Conservation (phyloP, 2,113 vertebrate genomes). For the Pedionomus torquatus region DNA sequence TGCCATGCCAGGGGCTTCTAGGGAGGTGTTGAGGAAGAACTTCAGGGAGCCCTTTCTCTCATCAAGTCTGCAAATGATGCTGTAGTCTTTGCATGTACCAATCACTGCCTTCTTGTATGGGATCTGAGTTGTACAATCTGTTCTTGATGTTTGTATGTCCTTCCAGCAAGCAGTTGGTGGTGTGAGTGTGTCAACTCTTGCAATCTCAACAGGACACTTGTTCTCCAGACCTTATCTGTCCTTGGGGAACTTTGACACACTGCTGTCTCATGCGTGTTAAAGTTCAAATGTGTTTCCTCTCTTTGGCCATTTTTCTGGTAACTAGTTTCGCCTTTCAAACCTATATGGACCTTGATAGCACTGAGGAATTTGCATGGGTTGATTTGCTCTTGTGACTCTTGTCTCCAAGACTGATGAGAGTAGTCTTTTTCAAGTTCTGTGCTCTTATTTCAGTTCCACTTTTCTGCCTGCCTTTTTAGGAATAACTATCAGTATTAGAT, state of each 20-base stretch:
- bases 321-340: not conserved
- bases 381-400: not conserved
- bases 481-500: not conserved
- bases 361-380: not conserved
- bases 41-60: not conserved
- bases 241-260: not conserved
- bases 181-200: not conserved
- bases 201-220: not conserved
- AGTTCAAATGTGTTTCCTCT: not conserved
- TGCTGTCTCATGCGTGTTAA: not conserved
- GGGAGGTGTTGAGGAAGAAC: not conserved
- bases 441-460: not conserved
- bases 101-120: not conserved
- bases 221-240: not conserved
- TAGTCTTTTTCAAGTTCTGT: not conserved
- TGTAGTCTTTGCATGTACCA: not conserved
- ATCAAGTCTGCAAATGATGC: not conserved
- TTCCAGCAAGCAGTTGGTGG: accelerated
- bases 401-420: not conserved
- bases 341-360: not conserved
- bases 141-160: not conserved
- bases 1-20: not conserved
- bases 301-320: not conserved
- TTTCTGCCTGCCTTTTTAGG: not conserved
- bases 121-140: accelerated